Evolutionary conservation across 2,797 vertebrate species (phyloP), one percentile per base, ranked within the genome.

Genomic region (Oophaga sylvatica): DNA sequence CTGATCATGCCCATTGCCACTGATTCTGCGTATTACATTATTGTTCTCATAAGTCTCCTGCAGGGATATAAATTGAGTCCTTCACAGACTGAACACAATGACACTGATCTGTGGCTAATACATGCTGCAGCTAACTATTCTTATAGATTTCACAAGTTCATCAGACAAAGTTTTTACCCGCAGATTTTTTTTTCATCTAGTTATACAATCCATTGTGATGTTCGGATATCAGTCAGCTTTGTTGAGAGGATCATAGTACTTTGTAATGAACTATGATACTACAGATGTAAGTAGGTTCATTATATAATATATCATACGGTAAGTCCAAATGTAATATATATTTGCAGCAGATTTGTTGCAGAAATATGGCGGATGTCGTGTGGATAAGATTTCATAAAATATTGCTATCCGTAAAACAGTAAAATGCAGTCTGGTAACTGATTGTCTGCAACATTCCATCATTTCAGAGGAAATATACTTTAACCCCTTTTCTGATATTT

Each of bases 1-100:
- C 68, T 70, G 31, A 41, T 84, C 70, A 62, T 75, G 41, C n/a
- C 71, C 53, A 84, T 53, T 53, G 31, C 19, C 29, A 17, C 70
- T 76, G 83, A 62, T 60, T 76, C 56, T 63, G 59, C 31, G 8
- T 29, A 84, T 84, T n/a, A 76, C 22, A 48, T 63, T 76, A 48
- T 15, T 62, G 48, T 62, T 75, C 60, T 62, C 13, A 20, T n/a
- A 84, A 75, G 57, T 84, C 57, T 75, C 83, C 83, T 84, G 70
- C 57, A 76, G 83, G 19, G 71, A 45, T 62, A 84, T 63, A 75
- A 76, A 84, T 84, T 75, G 82, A 84, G 73, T 84, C 56, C 68
- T 84, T 48, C 70, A 76, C 83, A 20, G 57, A 12, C 31, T 62
- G 20, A 60, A 73, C 56, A 59, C 68, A 73, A 59, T 59, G 45